phyloP scores from a whole-genome alignment of 1,140 invertebrate genomes.

The Tribolium madens region DNA sequence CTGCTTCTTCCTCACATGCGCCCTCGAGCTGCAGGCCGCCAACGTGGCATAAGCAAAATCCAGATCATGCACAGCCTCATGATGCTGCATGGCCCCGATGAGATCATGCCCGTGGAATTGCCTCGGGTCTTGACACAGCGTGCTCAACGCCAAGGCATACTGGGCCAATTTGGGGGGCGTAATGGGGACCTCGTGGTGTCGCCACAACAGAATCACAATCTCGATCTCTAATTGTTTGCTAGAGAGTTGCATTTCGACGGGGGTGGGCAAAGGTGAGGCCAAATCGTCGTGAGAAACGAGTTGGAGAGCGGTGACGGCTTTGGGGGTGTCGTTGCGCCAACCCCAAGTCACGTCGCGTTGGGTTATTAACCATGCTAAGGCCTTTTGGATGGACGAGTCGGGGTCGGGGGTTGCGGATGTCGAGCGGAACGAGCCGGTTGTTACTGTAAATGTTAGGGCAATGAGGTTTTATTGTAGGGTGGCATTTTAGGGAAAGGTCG shows the following conservation, averaged over 20 bases:
- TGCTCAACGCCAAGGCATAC: constrained; percentile 80
- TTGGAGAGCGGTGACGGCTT: constrained; percentile 74
- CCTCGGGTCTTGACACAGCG: constrained; percentile 84
- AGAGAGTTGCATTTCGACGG: constrained; percentile 80
- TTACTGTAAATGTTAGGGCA: constrained; percentile 44
- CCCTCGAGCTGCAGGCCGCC: constrained; percentile 82
- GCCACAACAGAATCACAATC: constrained; percentile 82
- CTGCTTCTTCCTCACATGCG: constrained; percentile 83
- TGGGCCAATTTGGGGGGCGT: constrained; percentile 79
- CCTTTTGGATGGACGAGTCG: constrained; percentile 71
- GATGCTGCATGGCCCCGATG: constrained; percentile 70
- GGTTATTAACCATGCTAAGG: constrained; percentile 75
- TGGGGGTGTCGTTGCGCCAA: constrained; percentile 83
- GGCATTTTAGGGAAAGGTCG: neutral
- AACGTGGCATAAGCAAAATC: constrained; percentile 77
- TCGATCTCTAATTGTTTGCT: constrained; percentile 87
- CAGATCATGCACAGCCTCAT: constrained; percentile 72
- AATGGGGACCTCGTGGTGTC: constrained; percentile 79
- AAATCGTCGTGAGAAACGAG: constrained; percentile 66
- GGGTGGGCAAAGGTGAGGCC: constrained; percentile 67
- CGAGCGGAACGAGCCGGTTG: constrained; percentile 45
- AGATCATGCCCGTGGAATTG: constrained; percentile 85
- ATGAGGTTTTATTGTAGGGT: neutral
- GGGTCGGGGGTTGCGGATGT: constrained; percentile 48
- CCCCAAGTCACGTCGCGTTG: constrained; percentile 78